Evolutionary conservation across 2,113 vertebrate genomes (phyloP).

Genomic region (Propithecus coquereli): DNA sequence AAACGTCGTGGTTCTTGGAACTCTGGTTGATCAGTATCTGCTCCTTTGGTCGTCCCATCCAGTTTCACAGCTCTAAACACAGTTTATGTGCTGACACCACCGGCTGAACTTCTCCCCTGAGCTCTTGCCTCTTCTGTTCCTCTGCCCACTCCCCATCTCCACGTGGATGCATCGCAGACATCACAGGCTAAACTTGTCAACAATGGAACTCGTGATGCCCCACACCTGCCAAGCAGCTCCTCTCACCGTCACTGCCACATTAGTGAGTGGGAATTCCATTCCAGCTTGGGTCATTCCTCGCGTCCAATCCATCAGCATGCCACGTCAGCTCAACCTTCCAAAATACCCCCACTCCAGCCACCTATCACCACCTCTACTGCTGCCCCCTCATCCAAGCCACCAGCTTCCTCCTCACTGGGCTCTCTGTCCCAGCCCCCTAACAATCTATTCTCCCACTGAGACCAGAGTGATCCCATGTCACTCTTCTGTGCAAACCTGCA

Average conservation of each 20-base stretch:
- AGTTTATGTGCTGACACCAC: neutral
- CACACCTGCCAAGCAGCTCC: too few relatives aligned
- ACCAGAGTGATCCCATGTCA: neutral
- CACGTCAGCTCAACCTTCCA: neutral
- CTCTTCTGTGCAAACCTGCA: neutral
- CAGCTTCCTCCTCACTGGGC: neutral
- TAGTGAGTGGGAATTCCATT: neutral
- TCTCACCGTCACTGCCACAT: neutral
- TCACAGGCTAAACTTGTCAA: neutral
- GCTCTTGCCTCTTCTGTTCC: neutral
- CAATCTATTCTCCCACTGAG: neutral
- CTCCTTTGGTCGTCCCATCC: neutral
- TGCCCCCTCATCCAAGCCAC: neutral
- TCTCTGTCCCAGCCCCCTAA: neutral
- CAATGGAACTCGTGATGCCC: neutral
- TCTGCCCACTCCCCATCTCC: neutral
- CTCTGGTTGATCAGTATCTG: neutral
- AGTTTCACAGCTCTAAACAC: neutral
- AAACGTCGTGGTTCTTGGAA: neutral
- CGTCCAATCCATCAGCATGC: neutral
- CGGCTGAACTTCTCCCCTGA: neutral
- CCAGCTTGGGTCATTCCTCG: neutral
- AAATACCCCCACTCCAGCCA: neutral
- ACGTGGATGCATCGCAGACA: fast-evolving
- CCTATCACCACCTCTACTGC: neutral